Base-by-base conservation (phyloP, 2,113 vertebrate genomes). In the Etia nguti region DNA sequence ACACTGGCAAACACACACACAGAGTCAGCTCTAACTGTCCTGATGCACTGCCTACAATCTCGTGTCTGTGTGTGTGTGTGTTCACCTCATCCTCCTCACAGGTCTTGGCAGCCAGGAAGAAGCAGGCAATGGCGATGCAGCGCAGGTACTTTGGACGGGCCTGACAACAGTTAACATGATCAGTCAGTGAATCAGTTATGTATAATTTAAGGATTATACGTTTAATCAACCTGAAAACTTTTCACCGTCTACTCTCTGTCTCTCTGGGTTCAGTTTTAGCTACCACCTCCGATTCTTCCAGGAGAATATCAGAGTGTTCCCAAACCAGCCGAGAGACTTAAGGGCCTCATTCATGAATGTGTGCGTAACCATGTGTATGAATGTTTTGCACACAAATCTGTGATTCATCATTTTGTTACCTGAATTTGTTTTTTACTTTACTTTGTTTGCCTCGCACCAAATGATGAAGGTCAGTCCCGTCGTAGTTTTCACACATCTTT, bases 41-140 rank as follows among this genome's bases (percentile, higher is more conserved):
- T 55, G 10, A 24, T 31, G 10, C 9, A 43, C 31, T 31, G 10
- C 26, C 24, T 60, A 36, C 6, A 43, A 24, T 11, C 22, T 22
- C 18, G 38, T 10, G 26, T 79, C 12, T 22, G 3, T 68, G 18
- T 73, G 31, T 48, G 20, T 55, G 24, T 52, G 10, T 80, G 4
- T 82, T 95, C 92, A 99, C 99, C 98, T 99, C 99, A 38, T 99
- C 98, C 94, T 99, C 99, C 96, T 99, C 99, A 31, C 96, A 97
- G 93, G 98, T 99, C 96, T 99, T 99, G 86, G 97, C 97, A 93
- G 98, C 98, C 26, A 99, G 96, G 96, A 99, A 99, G 96, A 98
- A 99, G 95, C 98, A 98, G 95, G 98, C 94, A 94, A 99, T 98
- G 93, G 98, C 97, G 93, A 99, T 99, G 95, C 99, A 99, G 95